Base-by-base conservation (phyloP, 2,113 vertebrate genomes). In the Canis aureus region DNA sequence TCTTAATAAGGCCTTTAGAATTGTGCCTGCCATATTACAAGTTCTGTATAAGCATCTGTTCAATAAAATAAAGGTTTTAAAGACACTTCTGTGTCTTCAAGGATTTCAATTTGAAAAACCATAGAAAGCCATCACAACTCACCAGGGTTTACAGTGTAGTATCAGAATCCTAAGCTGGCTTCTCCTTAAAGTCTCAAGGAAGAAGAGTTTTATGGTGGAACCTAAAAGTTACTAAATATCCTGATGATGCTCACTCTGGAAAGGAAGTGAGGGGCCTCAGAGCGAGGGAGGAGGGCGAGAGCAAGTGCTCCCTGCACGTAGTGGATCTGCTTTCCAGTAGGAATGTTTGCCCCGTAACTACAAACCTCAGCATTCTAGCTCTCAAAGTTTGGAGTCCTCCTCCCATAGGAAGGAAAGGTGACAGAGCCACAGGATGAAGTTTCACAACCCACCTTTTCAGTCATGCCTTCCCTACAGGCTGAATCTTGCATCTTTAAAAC, bases 81-180 rank as follows among this genome's bases (percentile, higher is more conserved):
- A 92, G 84, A 86, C 51, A 2, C 38, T 88, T 67, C 88, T 66
- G 35, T 91, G 78, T 93, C 73, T 76, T 94, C 59, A 73, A 55
- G 80, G 76, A 89, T 88, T 73, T 92, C 88, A 92, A 76, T 88
- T 89, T 85, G 90, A 92, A 96, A 88, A 89, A 51, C 60, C 83
- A 91, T 43, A 81, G 71, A 94, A 89, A 80, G 35, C 17, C 49
- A 0, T 66, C 69, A 83, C 25, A 95, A 59, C 19, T 89, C 60
- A 67, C 11, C 8, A 53, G n/a, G 19, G 67, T 92, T 95, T 76
- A 89, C 64, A 78, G 1, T 66, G 83, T 32, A 79, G 82, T 57
- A 53, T 91, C 86, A 62, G 53, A 73, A 92, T 91, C 62, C 60
- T 82, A 89, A 85, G 20, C 8, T 69, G 66, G 38, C n/a, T 96